Percentiles rank a stretch among this genome's conserved stretches.
phyloP scores from a whole-genome alignment of 2,888 invertebrate genomes.

The Agrochola macilenta region DNA sequence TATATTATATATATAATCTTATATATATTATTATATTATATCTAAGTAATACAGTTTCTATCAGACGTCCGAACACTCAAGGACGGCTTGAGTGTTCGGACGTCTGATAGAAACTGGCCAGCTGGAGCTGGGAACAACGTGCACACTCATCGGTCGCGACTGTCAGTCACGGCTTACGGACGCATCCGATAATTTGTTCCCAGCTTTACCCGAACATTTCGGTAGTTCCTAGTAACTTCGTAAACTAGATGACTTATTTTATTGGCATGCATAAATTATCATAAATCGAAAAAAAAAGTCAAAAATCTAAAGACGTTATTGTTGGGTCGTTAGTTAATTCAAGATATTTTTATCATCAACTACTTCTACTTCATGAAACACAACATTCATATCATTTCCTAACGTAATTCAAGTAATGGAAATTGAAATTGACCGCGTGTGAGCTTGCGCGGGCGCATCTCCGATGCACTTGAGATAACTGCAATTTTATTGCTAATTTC shows the following conservation, averaged over 20 bases:
- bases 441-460: constrained; percentile 38
- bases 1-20: too few species aligned
- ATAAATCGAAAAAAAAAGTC: neutral
- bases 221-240: too few species aligned
- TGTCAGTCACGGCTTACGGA: too few species aligned
- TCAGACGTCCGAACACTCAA: too few species aligned
- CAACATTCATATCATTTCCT: constrained; percentile 1
- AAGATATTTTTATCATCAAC: neutral
- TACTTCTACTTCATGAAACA: neutral
- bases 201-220: too few species aligned
- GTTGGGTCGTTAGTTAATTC: neutral
- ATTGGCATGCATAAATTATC: neutral
- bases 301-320: neutral
- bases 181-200: too few species aligned
- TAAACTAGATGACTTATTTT: neutral
- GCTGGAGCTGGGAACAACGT: too few species aligned
- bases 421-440: constrained; percentile 59
- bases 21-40: too few species aligned
- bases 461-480: constrained; percentile 58
- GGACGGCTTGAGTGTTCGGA: too few species aligned
- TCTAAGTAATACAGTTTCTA: too few species aligned
- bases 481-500: constrained; percentile 52
- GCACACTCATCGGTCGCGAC: too few species aligned
- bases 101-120: too few species aligned
- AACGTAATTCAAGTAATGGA: constrained; percentile 50